Evolutionary conservation across 2,888 invertebrate genomes (phyloP), one percentile per base, ranked within the genome.

Genomic region (Luperina nickerlii): DNA sequence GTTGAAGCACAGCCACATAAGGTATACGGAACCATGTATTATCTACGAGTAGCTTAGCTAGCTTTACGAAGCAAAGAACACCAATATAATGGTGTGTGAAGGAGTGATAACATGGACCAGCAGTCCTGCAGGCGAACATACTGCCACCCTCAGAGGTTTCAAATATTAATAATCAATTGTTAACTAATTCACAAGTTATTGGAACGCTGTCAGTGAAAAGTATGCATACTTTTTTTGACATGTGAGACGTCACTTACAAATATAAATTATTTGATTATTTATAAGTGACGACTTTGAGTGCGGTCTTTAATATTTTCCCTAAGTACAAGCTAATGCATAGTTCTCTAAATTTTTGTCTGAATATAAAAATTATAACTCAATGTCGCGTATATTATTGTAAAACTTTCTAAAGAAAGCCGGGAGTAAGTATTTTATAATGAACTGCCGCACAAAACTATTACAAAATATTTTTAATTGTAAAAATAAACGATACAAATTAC

Each of bases 381-480:
- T 57, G 4, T 66, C 57, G 11, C 42, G 8, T 32, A 54, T 15
- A 18, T 77, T 62, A 48, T 54, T 67, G 20, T 67, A 54, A 77
- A 76, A 77, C 13, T 77, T 76, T 54, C 32, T 62, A 62, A 80
- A 83, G 20, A 60, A 38, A 77, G 48, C 42, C 60, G 13, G 32
- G n/a, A 38, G 11, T 57, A 32, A 60, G 38, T n/a, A 32, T 60
- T 66, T 38, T n/a, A 15, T 27, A 68, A 66, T 63, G 11, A 67
- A 70, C 62, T 74, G 62, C 73, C 74, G 85, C 87, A 85, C 85
- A 85, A 87, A 84, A 79, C 62, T 27, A 81, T 45, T 24, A 69
- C 38, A 54, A 69, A 69, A 54, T 63, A 67, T 48, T 66, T 60
- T 62, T 69, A 69, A 77, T 48, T 87, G 24, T 84, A 75, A 85